phyloP scores from a whole-genome alignment of 2,113 vertebrate species.

The Saccopteryx bilineata region DNA sequence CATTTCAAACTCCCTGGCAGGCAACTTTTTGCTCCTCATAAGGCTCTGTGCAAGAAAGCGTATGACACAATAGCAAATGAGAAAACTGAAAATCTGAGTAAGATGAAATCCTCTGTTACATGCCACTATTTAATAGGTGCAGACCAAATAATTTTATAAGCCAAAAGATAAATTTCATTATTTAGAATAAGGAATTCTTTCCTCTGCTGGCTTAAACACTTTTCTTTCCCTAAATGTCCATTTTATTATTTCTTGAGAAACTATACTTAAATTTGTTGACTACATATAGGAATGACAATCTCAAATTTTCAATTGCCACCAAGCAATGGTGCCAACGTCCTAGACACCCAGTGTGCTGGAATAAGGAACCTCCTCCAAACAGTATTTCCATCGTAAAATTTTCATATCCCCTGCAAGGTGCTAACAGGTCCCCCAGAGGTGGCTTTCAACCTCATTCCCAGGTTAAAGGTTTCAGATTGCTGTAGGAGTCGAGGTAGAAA shows the following conservation, averaged over 20 bases:
- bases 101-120: background rate
- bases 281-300: background rate
- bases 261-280: background rate
- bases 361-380: background rate
- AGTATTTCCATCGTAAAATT: background rate
- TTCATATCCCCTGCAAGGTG: background rate
- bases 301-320: background rate
- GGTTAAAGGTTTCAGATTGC: background rate
- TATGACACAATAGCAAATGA: background rate
- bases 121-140: background rate
- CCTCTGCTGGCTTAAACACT: background rate
- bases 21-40: background rate
- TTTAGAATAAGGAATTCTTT: conserved; percentile 3
- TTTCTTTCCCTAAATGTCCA: background rate
- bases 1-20: background rate
- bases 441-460: background rate
- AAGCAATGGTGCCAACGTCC: background rate
- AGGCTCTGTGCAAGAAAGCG: background rate
- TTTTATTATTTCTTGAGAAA: conserved; percentile 34
- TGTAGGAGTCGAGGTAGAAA: background rate
- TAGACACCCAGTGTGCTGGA: background rate
- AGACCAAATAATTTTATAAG: background rate
- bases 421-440: background rate
- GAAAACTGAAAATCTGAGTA: background rate
- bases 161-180: background rate